Conservation (phyloP, 2,888 invertebrate species). For the Xiphydria camelus region DNA sequence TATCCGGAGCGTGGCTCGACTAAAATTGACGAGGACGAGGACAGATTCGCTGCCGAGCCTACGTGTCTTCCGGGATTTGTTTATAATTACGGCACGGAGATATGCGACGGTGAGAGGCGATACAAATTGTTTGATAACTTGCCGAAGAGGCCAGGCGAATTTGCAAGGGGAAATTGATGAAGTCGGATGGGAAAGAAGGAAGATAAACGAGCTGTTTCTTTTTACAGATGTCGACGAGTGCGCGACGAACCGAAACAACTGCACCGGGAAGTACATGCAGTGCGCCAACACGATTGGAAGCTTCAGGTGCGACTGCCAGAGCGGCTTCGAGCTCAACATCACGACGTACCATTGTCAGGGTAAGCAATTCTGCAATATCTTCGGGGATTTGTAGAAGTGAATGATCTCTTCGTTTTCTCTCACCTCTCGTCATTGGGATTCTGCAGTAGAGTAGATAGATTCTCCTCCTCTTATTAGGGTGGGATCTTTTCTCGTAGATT, state of each 20-base stretch:
- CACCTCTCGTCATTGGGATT: conserved; percentile 9
- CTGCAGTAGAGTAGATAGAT: too few relatives aligned
- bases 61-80: conserved; percentile 66
- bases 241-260: conserved; percentile 25
- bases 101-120: conserved; percentile 64
- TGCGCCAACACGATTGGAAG: conserved; percentile 65
- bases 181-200: too few relatives aligned
- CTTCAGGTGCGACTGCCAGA: conserved; percentile 64
- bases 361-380: too few relatives aligned
- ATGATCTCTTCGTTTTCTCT: not conserved
- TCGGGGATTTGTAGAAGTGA: too few relatives aligned
- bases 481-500: too few relatives aligned
- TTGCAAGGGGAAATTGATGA: too few relatives aligned
- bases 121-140: not conserved
- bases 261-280: conserved; percentile 14
- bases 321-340: conserved; percentile 63
- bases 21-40: not conserved
- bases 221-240: conserved; percentile 38
- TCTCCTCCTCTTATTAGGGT: too few relatives aligned
- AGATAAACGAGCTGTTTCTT: too few relatives aligned
- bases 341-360: conserved; percentile 64
- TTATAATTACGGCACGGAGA: conserved; percentile 60
- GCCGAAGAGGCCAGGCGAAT: too few relatives aligned
- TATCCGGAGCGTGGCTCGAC: not conserved
- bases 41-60: not conserved